A percentile compares a stretch with the other conserved stretches of the same genome.
These are phyloP conservation scores for Drosophila pandora DNA, from an alignment of 1,140 invertebrate species.

Conservation along the genomic window DNA sequence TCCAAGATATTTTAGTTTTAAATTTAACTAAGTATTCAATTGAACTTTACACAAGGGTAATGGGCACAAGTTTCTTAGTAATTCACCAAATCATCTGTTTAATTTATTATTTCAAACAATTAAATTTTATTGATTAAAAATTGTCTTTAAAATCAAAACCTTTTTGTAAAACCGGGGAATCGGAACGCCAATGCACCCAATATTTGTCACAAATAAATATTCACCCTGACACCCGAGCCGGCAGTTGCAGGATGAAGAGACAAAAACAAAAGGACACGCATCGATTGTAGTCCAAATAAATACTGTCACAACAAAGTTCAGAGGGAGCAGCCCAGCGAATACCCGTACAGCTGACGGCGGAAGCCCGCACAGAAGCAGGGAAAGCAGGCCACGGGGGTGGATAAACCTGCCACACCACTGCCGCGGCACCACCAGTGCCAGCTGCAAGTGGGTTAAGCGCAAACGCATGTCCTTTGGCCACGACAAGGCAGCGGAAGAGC, in stretches of 20 bases:
- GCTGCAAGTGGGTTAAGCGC: constrained; percentile 71
- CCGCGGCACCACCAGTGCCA: constrained; percentile 25
- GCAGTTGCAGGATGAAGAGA: constrained; percentile 38
- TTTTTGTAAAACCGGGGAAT: background rate
- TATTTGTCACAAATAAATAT: constrained; percentile 57
- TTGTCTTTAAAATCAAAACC: background rate
- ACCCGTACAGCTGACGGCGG: constrained; percentile 27
- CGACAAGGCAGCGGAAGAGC: constrained; percentile 44
- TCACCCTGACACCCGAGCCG: background rate
- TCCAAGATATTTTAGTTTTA: too few species aligned
- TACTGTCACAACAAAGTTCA: constrained; percentile 57
- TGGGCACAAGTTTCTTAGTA: too few species aligned
- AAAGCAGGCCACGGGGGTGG: constrained; percentile 16
- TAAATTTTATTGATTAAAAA: too few species aligned
- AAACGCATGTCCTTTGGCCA: constrained; percentile 64
- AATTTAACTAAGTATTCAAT: too few species aligned
- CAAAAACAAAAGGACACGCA: constrained; percentile 47
- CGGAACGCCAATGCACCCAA: constrained; percentile 22
- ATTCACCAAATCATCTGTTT: too few species aligned
- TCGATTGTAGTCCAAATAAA: constrained; percentile 54
- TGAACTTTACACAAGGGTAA: too few species aligned
- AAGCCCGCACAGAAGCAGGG: constrained; percentile 16
- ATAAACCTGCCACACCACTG: constrained; percentile 24
- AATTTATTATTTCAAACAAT: too few species aligned
- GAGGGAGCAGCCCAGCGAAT: constrained; percentile 21